Base-by-base conservation (phyloP, 2,888 invertebrate species). In the Leptinotarsa rubiginosa region DNA sequence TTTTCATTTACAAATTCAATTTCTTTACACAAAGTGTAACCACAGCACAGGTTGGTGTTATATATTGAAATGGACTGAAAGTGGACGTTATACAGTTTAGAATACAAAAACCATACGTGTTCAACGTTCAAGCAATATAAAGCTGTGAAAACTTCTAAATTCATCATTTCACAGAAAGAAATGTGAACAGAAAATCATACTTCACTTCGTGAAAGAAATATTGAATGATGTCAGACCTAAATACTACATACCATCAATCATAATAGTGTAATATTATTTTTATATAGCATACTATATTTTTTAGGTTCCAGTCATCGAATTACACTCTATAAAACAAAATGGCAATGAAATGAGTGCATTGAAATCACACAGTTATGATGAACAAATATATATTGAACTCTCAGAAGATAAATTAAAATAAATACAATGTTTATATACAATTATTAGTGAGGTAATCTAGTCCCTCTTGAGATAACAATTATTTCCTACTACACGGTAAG, bases 361-460 rank as follows among this genome's bases (percentile, higher is more conserved):
- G 47, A 69, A 20, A 56, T 22, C 16, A 52, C 54, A 52, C 20
- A 18, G 7, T n/a, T 13, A 52, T 4, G 20, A 52, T 12, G 15
- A 16, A 41, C 52, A 50, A 50, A 49, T 52, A 56, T 54, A 18
- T 66, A 18, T 66, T 13, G 49, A 66, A 66, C 31, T 31, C 20
- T 20, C 15, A 16, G 47, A 54, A 54, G 31, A 68, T 68, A 68
- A 68, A 68, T 68, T 56, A 56, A 68, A 67, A 68, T 68, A 68
- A 69, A 69, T 31, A 54, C 15, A 50, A 5, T 67, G 31, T 47
- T 10, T 68, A 68, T 68, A 25, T 68, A 68, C 68, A 68, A 54
- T 18, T 54, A 47, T n/a, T 22, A 25, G 10, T 12, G 25, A 20
- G 25, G 50, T 18, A 49, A 13, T 67, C 15, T 25, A 50, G 2